Evolutionary conservation across 2,797 vertebrate genomes (phyloP).

Genomic region (Acropternis orthonyx): DNA sequence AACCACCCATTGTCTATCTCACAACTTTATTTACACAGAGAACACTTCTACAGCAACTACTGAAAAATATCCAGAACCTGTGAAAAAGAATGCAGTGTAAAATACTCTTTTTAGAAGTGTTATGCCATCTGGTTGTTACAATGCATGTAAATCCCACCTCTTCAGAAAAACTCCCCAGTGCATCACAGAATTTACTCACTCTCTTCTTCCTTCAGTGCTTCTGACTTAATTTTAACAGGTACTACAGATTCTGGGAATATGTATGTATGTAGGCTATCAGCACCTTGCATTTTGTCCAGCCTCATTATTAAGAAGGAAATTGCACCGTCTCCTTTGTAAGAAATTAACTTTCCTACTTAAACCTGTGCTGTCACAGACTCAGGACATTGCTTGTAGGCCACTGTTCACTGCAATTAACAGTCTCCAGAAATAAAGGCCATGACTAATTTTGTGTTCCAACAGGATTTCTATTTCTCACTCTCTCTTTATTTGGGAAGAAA

Average conservation of each 20-base stretch:
- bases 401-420: background rate
- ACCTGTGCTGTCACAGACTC: background rate
- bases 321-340: background rate
- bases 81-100: background rate
- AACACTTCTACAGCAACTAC: background rate
- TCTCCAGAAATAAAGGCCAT: background rate
- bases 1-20: background rate
- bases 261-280: background rate
- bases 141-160: background rate
- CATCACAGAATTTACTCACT: background rate
- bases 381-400: background rate
- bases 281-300: background rate
- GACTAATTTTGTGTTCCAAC: background rate
- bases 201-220: background rate
- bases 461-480: constrained; percentile 21
- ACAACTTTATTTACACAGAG: background rate
- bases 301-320: background rate
- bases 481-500: background rate
- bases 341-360: background rate
- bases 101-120: background rate
- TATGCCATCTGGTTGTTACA: background rate
- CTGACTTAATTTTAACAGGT: background rate
- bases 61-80: background rate
- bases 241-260: background rate
- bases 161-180: background rate